A percentile compares a stretch with the other conserved stretches of the same genome.
Evolutionary conservation across 2,113 vertebrate genomes (phyloP).

Genomic region (Emydura subglobosa): DNA sequence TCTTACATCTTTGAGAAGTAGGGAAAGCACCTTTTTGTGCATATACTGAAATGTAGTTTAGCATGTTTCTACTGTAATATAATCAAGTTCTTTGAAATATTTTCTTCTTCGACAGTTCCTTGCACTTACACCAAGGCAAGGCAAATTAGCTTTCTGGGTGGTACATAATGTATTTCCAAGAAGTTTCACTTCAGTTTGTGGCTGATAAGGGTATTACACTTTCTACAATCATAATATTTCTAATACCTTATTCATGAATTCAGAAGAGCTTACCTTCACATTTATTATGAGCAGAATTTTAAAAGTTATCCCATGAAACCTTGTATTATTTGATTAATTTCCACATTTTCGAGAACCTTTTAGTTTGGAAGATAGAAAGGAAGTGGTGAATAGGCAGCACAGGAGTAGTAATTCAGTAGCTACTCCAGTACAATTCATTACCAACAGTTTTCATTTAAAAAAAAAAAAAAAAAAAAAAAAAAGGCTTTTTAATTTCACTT

Average conservation of each 20-base stretch:
- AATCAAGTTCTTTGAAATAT: background rate
- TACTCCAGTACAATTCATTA: background rate
- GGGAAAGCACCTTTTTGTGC: background rate
- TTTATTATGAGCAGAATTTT: background rate
- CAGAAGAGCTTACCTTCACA: background rate
- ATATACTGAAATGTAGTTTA: background rate
- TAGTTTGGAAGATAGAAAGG: background rate
- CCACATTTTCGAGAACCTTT: background rate
- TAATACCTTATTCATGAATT: background rate
- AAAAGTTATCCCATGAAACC: background rate
- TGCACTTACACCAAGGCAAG: background rate
- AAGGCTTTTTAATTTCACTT: constrained; percentile 14
- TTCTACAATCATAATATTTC: background rate
- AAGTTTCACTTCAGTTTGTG: background rate
- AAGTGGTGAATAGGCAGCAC: background rate
- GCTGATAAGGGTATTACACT: background rate
- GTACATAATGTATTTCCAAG: background rate
- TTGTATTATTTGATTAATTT: background rate
- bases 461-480: background rate
- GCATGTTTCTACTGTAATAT: background rate
- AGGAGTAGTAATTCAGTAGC: background rate
- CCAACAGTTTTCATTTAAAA: background rate
- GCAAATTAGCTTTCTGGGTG: background rate
- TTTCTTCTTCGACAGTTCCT: background rate
- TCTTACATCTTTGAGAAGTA: background rate